Evolutionary conservation across 2,888 invertebrate genomes (phyloP).

Genomic region (Pseudococcus longispinus): DNA sequence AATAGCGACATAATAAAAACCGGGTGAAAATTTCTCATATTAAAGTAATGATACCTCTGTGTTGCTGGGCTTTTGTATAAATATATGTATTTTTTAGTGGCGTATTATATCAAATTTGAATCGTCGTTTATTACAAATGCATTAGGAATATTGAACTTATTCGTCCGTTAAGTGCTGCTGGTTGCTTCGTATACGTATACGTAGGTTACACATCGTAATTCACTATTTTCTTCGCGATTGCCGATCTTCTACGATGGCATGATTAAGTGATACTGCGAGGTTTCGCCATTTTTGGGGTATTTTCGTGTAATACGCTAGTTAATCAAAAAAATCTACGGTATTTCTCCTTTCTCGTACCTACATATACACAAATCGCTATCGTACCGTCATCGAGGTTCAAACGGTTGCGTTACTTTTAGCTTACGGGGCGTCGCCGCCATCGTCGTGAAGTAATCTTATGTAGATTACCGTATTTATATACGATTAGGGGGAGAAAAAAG

Average conservation of each 20-base stretch:
- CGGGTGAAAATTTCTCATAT: background rate
- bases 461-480: constrained; percentile 34
- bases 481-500: background rate
- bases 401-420: background rate
- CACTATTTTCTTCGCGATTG: background rate
- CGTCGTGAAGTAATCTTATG: background rate
- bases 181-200: background rate
- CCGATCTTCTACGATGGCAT: background rate
- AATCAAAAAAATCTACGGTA: background rate
- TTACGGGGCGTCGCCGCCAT: background rate
- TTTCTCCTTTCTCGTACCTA: background rate
- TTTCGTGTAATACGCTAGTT: background rate
- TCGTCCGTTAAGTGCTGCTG: background rate
- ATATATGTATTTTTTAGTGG: background rate
- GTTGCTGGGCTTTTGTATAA: background rate
- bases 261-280: background rate
- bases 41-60: background rate
- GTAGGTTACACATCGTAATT: background rate
- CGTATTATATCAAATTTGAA: constrained; percentile 41
- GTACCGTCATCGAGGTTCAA: background rate
- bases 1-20: constrained; percentile 9
- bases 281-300: background rate
- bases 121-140: constrained; percentile 42
- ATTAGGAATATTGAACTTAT: constrained; percentile 44
- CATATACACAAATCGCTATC: background rate